Evolutionary conservation across 2,888 invertebrate genomes (phyloP), one percentile per base, ranked within the genome.

Genomic region (Drosophila paranaensis): DNA sequence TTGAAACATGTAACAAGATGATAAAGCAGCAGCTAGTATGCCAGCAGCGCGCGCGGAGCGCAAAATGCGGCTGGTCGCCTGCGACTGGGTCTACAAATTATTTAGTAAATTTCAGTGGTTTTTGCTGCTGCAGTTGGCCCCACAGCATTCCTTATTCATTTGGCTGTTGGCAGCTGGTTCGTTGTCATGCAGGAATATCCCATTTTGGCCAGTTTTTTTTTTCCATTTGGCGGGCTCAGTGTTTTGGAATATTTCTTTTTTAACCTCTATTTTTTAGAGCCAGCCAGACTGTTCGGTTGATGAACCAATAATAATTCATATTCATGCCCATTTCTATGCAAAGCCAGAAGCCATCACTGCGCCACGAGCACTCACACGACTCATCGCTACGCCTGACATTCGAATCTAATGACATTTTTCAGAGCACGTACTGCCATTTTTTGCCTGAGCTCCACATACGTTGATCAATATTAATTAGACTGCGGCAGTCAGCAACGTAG

Each of bases 251-350:
- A 42, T 60, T 53, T 60, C 71, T 71, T 77, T 66, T 69, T 66
- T 37, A 56, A 40, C 27, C 35, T 35, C 42, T 62, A 25, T 27
- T 43, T 40, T 50, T n/a, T 70, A 51, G 45, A 50, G 27, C 37
- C 40, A 58, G 42, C 39, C 60, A 14, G 67, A 54, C 53, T 69
- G 71, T 81, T 56, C 58, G 79, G 73, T 60, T 83, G 78, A 81
- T 76, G 81, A 71, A 71, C 86, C 89, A 88, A 89, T 89, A 84
- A 89, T 89, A 89, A 81, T 89, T 90, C 88, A 79, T 81, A 86
- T 88, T 74, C 86, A 79, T 81, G 79, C 64, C 70, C 62, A 85
- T 77, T 77, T 81, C 75, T 74, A 85, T 85, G 81, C 70, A 76
- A 57, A 30, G 55, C 27, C 53, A 51, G 27, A 37, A 50, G 51